phyloP scores from a whole-genome alignment of 2,888 invertebrate species.

The Caprella mutica region DNA sequence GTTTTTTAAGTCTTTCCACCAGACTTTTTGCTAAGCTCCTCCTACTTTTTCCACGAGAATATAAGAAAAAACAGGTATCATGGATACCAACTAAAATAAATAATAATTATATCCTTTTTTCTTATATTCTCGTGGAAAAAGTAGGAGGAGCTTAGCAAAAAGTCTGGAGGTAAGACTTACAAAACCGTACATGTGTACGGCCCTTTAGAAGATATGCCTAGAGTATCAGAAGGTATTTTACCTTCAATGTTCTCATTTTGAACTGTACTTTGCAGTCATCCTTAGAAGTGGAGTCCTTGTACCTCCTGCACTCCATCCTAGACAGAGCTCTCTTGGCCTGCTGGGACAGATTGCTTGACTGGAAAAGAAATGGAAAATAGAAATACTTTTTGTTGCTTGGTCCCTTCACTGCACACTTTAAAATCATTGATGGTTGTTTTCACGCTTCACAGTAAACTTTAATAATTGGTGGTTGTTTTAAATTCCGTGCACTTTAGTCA shows the following conservation, averaged over 20 bases:
- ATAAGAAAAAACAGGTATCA: too few species aligned
- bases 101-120: too few species aligned
- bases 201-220: too few species aligned
- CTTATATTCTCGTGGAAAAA: too few species aligned
- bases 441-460: not conserved
- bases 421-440: not conserved
- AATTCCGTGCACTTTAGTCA: not conserved
- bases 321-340: slow-evolving; percentile 32
- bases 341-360: slow-evolving; percentile 29
- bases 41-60: too few species aligned
- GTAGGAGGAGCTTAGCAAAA: too few species aligned
- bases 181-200: too few species aligned
- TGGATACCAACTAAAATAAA: too few species aligned
- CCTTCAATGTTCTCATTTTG: slow-evolving; percentile 15
- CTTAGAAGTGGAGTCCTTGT: slow-evolving; percentile 23
- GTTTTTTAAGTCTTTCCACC: too few species aligned
- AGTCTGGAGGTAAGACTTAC: too few species aligned
- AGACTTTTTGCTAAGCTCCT: too few species aligned
- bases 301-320: slow-evolving; percentile 29
- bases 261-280: slow-evolving; percentile 23
- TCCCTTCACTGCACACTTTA: not conserved
- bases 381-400: not conserved
- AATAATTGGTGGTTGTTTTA: not conserved
- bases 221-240: too few species aligned
- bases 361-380: not conserved